These are phyloP conservation scores for Lepidurus apus DNA, from an alignment of 1,140 invertebrate species.

Conservation along the genomic window DNA sequence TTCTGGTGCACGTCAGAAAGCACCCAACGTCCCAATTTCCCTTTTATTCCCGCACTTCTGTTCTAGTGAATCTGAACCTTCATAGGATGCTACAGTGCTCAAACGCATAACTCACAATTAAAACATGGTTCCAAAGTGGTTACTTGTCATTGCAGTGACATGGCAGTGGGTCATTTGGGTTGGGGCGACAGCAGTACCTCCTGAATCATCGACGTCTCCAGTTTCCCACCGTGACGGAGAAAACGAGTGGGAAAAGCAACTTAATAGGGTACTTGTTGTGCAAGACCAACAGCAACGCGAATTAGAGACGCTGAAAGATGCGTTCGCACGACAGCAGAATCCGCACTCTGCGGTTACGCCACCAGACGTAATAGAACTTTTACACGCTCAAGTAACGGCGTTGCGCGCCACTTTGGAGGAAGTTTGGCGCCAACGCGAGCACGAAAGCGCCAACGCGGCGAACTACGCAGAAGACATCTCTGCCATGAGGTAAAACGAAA, in stretches of 20 bases:
- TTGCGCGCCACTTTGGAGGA: background rate
- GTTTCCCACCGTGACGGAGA: background rate
- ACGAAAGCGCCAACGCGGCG: background rate
- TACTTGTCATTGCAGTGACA: background rate
- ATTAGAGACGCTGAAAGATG: background rate
- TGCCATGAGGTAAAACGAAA: no score
- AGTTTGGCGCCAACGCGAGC: background rate
- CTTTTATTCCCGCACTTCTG: no score
- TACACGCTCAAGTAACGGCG: background rate
- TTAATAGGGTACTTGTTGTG: background rate
- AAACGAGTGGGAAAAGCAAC: background rate
- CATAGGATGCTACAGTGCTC: no score
- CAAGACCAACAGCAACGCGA: background rate
- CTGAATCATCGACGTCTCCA: constrained; percentile 7
- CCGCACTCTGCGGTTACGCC: background rate
- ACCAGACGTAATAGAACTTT: background rate
- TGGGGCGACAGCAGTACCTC: background rate
- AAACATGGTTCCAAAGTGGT: background rate
- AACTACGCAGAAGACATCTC: no score
- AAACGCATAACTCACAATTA: background rate
- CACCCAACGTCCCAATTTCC: no score
- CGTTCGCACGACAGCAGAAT: background rate
- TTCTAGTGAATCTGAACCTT: no score
- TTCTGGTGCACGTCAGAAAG: no score
- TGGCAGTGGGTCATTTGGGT: background rate